A percentile compares a stretch with the other conserved stretches of the same genome.
phyloP scores from a whole-genome alignment of 2,797 vertebrate genomes.

The Phrynocephalus vlangalii region DNA sequence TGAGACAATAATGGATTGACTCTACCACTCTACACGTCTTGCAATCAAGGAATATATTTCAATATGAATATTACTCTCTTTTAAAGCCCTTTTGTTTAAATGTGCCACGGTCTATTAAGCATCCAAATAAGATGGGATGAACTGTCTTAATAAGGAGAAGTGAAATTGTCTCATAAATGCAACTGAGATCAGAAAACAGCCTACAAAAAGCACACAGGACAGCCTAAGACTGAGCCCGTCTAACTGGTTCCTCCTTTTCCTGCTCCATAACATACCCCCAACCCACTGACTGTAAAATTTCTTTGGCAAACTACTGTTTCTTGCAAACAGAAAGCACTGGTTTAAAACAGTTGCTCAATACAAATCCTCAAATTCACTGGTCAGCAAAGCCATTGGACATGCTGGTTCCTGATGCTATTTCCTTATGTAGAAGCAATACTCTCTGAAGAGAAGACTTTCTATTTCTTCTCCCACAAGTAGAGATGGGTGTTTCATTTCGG shows the following conservation, averaged over 20 bases:
- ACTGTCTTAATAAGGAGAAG: background rate
- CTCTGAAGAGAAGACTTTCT: no score
- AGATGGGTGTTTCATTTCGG: no score
- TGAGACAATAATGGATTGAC: conserved; percentile 22
- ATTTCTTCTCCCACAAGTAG: no score
- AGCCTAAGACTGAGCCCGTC: background rate
- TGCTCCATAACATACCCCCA: background rate
- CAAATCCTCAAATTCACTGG: no score
- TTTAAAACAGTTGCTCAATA: no score
- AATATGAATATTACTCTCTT: conserved; percentile 1
- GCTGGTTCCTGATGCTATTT: background rate
- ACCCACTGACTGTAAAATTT: background rate
- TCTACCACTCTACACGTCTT: conserved; percentile 13
- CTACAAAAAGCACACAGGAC: background rate
- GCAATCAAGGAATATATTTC: conserved; percentile 3
- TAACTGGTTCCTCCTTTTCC: background rate
- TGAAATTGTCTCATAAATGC: conserved; percentile 8
- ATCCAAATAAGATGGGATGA: conserved; percentile 32
- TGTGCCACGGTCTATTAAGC: conserved; percentile 1
- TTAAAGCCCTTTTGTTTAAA: conserved; percentile 17
- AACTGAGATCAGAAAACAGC: background rate
- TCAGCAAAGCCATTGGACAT: no score
- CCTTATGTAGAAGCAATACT: no score
- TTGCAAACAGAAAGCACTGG: background rate
- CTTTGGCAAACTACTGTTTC: background rate